Percentiles rank a stretch among this genome's conserved stretches.
Conservation (phyloP, 2,113 vertebrate genomes). For the Ciconia maguari region DNA sequence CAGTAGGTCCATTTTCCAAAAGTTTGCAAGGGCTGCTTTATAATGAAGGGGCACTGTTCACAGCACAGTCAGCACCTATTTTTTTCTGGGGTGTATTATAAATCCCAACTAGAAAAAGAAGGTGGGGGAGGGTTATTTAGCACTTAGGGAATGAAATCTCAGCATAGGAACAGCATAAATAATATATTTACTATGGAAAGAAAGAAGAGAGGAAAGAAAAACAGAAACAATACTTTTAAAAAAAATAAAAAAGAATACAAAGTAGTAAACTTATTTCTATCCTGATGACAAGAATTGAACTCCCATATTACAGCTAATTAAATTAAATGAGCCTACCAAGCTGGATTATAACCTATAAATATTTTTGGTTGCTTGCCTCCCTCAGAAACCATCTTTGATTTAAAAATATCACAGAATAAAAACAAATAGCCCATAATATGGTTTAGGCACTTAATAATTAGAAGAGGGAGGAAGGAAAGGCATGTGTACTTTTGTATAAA, state of each 20-base stretch:
- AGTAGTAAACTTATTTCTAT: background rate
- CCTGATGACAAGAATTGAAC: background rate
- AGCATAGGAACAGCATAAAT: background rate
- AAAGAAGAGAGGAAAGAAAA: background rate
- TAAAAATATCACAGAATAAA: slow-evolving; percentile 28
- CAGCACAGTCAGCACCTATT: background rate
- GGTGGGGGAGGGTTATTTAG: background rate
- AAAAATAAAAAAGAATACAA: background rate
- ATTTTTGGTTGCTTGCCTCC: slow-evolving; percentile 36
- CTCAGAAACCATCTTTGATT: slow-evolving; percentile 11
- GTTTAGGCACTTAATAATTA: slow-evolving; percentile 9
- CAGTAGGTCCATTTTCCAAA: slow-evolving; percentile 25
- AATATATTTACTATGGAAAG: background rate
- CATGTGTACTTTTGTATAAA: background rate
- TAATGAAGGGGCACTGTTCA: slow-evolving; percentile 44
- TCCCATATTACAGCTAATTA: slow-evolving; percentile 29
- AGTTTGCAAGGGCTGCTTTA: slow-evolving; percentile 26
- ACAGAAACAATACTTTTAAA: background rate
- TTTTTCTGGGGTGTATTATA: background rate
- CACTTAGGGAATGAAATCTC: background rate
- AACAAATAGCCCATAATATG: background rate
- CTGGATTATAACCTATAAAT: background rate
- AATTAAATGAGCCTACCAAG: slow-evolving; percentile 13
- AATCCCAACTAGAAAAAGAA: background rate
- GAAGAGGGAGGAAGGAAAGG: background rate